Evolutionary conservation across 1,140 invertebrate genomes (phyloP).

Genomic region (Papilio helenus): DNA sequence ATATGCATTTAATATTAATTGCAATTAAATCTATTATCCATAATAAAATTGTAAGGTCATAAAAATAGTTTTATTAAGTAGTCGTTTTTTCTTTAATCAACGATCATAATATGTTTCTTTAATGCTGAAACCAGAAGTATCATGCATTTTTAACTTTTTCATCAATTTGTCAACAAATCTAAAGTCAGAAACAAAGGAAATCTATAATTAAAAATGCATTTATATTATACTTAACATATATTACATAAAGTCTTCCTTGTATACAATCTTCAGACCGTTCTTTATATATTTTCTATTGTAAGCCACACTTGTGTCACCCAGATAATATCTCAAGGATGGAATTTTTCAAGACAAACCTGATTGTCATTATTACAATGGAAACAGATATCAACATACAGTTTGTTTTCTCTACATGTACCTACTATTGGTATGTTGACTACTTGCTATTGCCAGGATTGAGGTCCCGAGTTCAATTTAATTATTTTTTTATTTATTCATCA

Average conservation of each 20-base stretch:
- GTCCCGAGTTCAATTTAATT: background rate
- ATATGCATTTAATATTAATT: no score
- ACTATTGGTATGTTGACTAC: background rate
- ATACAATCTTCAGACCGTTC: background rate
- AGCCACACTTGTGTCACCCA: background rate
- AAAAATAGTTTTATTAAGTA: no score
- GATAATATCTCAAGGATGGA: constrained; percentile 8
- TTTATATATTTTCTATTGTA: background rate
- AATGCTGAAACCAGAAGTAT: no score
- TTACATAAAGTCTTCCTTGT: background rate
- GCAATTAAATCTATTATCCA: no score
- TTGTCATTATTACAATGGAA: constrained; percentile 17
- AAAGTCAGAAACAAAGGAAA: background rate
- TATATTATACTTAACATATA: background rate
- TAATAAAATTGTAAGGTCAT: no score
- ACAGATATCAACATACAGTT: constrained; percentile 1
- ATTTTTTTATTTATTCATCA: no score
- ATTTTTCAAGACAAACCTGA: constrained; percentile 19
- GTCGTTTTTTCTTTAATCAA: no score
- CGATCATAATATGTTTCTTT: no score
- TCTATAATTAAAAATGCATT: background rate
- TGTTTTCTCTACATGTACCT: background rate
- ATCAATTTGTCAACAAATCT: no score
- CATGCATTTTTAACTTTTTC: no score
- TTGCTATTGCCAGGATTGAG: background rate